Base-by-base conservation (phyloP, 2,113 vertebrate genomes). In the Stercorarius parasiticus region DNA sequence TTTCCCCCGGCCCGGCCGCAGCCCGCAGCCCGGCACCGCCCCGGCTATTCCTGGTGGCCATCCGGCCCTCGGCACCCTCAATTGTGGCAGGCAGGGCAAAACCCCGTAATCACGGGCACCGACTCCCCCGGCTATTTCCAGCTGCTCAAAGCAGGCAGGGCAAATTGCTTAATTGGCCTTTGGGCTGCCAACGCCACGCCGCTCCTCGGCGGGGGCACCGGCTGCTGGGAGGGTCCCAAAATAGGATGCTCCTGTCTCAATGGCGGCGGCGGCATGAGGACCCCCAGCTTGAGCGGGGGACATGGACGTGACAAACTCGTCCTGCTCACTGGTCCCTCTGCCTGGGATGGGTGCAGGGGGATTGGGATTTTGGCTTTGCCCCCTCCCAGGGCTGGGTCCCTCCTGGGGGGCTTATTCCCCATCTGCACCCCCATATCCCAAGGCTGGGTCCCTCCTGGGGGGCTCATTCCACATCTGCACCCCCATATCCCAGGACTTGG, bases 11-110 rank as follows among this genome's bases (percentile, higher is more conserved):
- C 19, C 36, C 2, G 10, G 10, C 93, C 92, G 6, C 92, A 90
- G 58, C 87, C 92, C 92, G 9, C 92, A 91, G 58, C 52, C 72
- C 59, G 64, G 86, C 93, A 49, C 92, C 95, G 45, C 95, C 95
- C 95, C 45, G 59, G 89, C 94, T 96, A 96, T 96, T 96, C 94
- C 86, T 84, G 94, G 93, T 91, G 76, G 59, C 85, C 49, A 9
- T 18, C 73, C 23, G 62, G 87, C n/a, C 66, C 91, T 36, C 22
- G 19, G 81, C 84, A 77, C 71, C 95, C 77, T 95, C 91, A 96
- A 86, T 95, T 96, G 93, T 6, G 95, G 95, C 67, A 32, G 34
- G 15, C 23, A 30, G 91, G 91, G 85, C 82, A 9, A 55, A 84
- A 78, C 82, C 91, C 88, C 30, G 65, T 92, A 92, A 92, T 95